A percentile compares a stretch with the other conserved stretches of the same genome.
Evolutionary conservation across 2,797 vertebrate genomes (phyloP).

Genomic region (Adelosebastes latens): DNA sequence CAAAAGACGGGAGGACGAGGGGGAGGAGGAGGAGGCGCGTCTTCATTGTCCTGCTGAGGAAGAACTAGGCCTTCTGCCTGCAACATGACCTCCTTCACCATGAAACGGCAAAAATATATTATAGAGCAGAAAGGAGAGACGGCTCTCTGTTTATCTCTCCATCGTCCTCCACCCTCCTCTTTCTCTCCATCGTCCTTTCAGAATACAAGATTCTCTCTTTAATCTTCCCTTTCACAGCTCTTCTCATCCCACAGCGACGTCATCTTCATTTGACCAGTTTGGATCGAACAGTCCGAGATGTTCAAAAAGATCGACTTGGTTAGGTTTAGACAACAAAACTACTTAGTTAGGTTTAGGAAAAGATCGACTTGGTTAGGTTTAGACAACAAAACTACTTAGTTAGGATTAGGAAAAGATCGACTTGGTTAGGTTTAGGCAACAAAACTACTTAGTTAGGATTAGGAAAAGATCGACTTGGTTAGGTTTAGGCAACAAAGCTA

Average conservation of each 20-base stretch:
- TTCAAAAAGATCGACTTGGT: no score
- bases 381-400: no score
- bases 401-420: no score
- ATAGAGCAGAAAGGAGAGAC: constrained; percentile 52
- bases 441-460: no score
- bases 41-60: constrained; percentile 51
- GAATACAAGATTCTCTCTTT: neutral
- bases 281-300: neutral
- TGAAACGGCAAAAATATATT: constrained; percentile 35
- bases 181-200: neutral
- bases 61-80: constrained; percentile 50
- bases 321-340: no score
- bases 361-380: no score
- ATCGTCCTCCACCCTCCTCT: constrained; percentile 38
- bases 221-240: neutral
- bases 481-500: no score
- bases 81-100: constrained; percentile 56
- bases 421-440: no score
- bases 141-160: constrained; percentile 31
- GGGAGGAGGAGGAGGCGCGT: constrained; percentile 6
- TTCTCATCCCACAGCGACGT: neutral
- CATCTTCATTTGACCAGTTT: neutral
- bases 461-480: no score
- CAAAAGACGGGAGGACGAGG: constrained; percentile 41
- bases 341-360: no score